These are phyloP conservation scores for Chrysemys picta DNA, from an alignment of 2,113 vertebrate species.

Conservation along the genomic window DNA sequence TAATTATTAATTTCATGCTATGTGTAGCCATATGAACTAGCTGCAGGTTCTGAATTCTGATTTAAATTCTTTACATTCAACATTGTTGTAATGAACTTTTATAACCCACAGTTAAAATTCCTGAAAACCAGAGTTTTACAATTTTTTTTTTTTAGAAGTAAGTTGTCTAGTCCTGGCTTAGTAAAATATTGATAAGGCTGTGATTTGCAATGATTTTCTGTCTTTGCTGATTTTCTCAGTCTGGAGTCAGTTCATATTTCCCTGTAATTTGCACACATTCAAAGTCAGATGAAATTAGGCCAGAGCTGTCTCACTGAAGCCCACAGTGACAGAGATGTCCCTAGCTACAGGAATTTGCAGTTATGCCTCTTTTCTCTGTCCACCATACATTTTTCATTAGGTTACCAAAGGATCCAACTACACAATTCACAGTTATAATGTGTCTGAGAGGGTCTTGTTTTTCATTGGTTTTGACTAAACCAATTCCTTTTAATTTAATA, in stretches of 20 bases:
- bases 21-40: background rate
- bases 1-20: slow-evolving; percentile 7
- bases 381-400: slow-evolving; percentile 92
- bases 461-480: background rate
- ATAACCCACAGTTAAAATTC: background rate
- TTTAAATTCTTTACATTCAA: background rate
- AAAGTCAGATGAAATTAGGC: slow-evolving; percentile 95
- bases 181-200: slow-evolving; percentile 89
- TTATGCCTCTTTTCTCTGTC: slow-evolving; percentile 83
- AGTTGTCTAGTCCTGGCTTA: slow-evolving; percentile 73
- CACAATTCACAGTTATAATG: slow-evolving; percentile 16
- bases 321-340: slow-evolving; percentile 86
- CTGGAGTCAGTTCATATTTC: slow-evolving; percentile 81
- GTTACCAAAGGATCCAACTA: slow-evolving; percentile 81
- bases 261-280: slow-evolving; percentile 88
- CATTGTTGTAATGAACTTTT: background rate
- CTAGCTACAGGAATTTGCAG: slow-evolving; percentile 84
- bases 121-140: slow-evolving; percentile 40
- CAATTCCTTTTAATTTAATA: background rate
- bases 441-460: background rate
- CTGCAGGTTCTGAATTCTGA: background rate
- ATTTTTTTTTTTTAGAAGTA: slow-evolving; percentile 65
- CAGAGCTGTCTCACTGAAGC: slow-evolving; percentile 83
- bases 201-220: slow-evolving; percentile 87
- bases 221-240: slow-evolving; percentile 76